Base-by-base conservation (phyloP, 2,888 invertebrate genomes). In the Athalia circularis region DNA sequence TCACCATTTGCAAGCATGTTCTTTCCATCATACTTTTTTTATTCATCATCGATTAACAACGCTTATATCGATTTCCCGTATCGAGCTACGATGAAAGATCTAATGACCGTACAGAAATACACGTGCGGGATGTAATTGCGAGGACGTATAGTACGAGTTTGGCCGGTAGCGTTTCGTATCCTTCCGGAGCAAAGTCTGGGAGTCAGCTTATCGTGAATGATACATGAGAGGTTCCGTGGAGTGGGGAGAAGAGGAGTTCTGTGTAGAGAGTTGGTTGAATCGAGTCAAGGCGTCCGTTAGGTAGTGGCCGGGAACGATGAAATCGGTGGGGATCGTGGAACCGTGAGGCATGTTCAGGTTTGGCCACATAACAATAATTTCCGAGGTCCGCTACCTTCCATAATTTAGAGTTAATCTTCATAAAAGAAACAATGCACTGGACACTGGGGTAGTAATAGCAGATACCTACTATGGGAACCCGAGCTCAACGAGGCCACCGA, bases 401-500 rank as follows among this genome's bases (percentile, higher is more conserved):
- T 81, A 80, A 82, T 83, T 81, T 80, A 77, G 77, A 62, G 64
- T 79, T 79, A 81, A 83, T 83, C 80, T 82, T 83, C 80, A 79
- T 81, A 80, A 83, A 83, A 83, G 80, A 80, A 82, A 79, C 80
- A 78, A 75, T 79, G 77, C 70, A 78, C 9, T 62, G 79, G 79
- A 79, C 75, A 75, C 64, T 29, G 62, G 75, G 75, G 45, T 29
- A 62, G 75, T n/a, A 47, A 72, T 29, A 29, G 29, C 2, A 29
- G 29, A 29, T 29, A 29, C 29, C 29, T 29, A 29, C 29, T 29
- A 29, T 29, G 29, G 29, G 29, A 29, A 29, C 29, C 29, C 29
- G 29, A 29, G 29, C 29, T 29, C 29, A 29, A 0, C 29, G 29
- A 29, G 29, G 29, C 29, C 29, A 29, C 29, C 29, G 29, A 29